These are phyloP conservation scores for Drosophila arizonae DNA, from an alignment of 1,140 invertebrate species.

Conservation along the genomic window DNA sequence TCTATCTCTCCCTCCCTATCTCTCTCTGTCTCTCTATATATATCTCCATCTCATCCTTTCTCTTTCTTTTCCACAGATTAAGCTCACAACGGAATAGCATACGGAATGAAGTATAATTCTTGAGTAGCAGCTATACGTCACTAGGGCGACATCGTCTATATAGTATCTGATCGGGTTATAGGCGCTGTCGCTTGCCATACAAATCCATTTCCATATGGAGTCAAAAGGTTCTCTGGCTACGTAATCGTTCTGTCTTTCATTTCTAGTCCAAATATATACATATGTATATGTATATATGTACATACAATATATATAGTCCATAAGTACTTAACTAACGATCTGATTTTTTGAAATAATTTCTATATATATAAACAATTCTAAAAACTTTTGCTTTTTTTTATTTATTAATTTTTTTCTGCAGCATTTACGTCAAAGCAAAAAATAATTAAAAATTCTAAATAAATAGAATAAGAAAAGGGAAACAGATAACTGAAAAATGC, in stretches of 20 bases:
- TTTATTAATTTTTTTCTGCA: constrained; percentile 1
- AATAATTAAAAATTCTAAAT: constrained; percentile 7
- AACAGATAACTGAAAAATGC: constrained; percentile 6
- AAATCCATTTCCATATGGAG: constrained; percentile 8
- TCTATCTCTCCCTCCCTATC: too few species aligned
- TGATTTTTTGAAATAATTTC: background rate
- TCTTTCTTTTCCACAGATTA: constrained; percentile 1
- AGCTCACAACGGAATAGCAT: constrained; percentile 30
- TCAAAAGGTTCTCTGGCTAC: background rate
- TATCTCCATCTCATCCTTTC: too few species aligned
- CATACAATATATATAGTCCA: background rate
- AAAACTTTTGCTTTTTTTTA: constrained; percentile 28
- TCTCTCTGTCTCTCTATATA: too few species aligned
- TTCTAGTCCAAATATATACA: background rate
- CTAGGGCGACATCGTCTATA: constrained; percentile 7
- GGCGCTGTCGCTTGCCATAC: background rate
- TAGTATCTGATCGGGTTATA: background rate
- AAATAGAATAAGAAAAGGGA: constrained; percentile 6
- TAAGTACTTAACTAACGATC: background rate
- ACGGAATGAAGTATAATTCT: constrained; percentile 11
- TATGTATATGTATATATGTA: background rate
- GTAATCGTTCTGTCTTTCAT: constrained; percentile 4
- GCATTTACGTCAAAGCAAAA: constrained; percentile 36
- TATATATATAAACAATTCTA: background rate
- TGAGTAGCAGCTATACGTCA: background rate